A percentile compares a stretch with the other conserved stretches of the same genome.
These are phyloP conservation scores for Enteromius anoplus DNA, from an alignment of 2,797 vertebrate genomes.

Conservation along the genomic window DNA sequence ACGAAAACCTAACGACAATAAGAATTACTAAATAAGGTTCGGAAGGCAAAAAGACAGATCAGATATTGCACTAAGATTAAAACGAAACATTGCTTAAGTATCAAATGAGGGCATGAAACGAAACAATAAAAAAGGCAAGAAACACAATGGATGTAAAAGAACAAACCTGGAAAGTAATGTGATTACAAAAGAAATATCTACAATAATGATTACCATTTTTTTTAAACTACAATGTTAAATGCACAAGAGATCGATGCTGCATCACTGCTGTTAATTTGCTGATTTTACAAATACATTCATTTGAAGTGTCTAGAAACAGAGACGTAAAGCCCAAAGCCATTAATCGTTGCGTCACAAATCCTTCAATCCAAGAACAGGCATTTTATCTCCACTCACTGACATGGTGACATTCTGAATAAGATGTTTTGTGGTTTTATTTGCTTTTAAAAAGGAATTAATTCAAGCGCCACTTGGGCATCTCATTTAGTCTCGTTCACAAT, in stretches of 20 bases:
- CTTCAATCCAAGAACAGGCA: background rate
- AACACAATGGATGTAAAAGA: conserved; percentile 20
- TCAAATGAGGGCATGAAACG: background rate
- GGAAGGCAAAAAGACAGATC: conserved; percentile 2
- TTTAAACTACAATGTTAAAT: conserved; percentile 65
- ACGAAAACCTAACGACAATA: background rate
- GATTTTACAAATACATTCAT: conserved; percentile 77
- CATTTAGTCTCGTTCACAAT: conserved; percentile 4
- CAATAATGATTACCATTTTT: conserved; percentile 49
- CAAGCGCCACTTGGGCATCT: background rate
- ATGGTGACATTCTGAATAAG: background rate
- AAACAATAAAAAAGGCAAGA: conserved; percentile 10
- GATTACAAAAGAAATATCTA: conserved; percentile 58
- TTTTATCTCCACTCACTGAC: background rate
- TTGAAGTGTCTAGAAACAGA: conserved; percentile 65
- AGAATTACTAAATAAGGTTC: conserved; percentile 1
- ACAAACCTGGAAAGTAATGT: conserved; percentile 62
- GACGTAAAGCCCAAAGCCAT: conserved; percentile 60
- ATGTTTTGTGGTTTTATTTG: background rate
- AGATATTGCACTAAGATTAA: conserved; percentile 13
- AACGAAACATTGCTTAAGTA: conserved; percentile 5
- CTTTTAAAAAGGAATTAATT: conserved; percentile 11
- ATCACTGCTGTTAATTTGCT: conserved; percentile 67
- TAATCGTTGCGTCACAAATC: conserved; percentile 35
- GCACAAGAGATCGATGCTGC: conserved; percentile 59